phyloP scores from a whole-genome alignment of 64 coral and sea anemone genomes.

The Dendronephthya gigantea region DNA sequence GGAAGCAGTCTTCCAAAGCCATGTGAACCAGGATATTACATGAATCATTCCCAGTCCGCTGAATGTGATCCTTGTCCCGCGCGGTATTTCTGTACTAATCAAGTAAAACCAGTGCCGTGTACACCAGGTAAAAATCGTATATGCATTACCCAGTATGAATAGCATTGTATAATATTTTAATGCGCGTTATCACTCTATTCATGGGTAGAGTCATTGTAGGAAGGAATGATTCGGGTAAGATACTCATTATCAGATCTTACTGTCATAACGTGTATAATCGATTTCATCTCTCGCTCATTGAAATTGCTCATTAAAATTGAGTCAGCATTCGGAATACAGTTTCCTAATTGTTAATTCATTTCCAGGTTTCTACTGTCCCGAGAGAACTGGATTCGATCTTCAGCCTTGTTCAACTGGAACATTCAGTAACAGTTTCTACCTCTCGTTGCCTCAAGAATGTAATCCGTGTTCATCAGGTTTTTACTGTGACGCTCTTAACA shows the following conservation, averaged over 20 bases:
- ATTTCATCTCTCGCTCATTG: too few species aligned
- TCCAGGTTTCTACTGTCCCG: conserved; percentile 81
- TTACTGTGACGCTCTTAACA: conserved; percentile 63
- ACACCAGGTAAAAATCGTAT: conserved; percentile 60
- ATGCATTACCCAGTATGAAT: neutral
- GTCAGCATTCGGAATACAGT: too few species aligned
- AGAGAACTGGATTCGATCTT: conserved; percentile 68
- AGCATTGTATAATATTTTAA: neutral
- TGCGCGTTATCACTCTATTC: too few species aligned
- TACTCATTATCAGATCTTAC: too few species aligned
- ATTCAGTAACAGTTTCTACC: conserved; percentile 60
- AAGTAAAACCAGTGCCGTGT: conserved; percentile 49
- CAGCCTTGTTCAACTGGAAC: conserved; percentile 81
- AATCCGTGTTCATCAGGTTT: conserved; percentile 59
- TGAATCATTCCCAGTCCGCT: conserved; percentile 78
- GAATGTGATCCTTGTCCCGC: conserved; percentile 69
- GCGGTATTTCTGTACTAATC: conserved; percentile 69
- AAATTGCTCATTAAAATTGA: too few species aligned
- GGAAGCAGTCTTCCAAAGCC: conserved; percentile 64
- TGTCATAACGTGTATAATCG: too few species aligned
- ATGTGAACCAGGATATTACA: conserved; percentile 67
- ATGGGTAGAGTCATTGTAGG: too few species aligned
- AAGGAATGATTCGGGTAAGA: too few species aligned
- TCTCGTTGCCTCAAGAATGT: conserved; percentile 54
- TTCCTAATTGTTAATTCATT: neutral